Evolutionary conservation across 2,113 vertebrate genomes (phyloP), one percentile per base, ranked within the genome.

Genomic region (Helogale parvula): DNA sequence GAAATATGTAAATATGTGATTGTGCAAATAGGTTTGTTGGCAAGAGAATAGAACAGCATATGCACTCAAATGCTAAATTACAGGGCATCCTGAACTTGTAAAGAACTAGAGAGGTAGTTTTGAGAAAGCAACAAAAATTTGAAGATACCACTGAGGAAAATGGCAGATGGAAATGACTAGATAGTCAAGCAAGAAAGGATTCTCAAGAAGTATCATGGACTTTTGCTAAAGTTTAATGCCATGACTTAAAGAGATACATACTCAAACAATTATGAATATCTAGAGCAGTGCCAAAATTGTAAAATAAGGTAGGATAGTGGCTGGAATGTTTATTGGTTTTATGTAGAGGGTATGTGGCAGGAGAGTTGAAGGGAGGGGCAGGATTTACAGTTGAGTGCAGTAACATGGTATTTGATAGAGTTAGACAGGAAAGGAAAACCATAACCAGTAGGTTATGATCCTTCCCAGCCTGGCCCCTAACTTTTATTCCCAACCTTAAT

Each of bases 341-440:
- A 33, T 50, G 4, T 7, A 29, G 17, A 65, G 11, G 0, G 0
- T 8, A 54, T 66, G 2, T 77, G 14, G 9, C 79, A 79, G 71
- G 60, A 79, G 1, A 65, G 19, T 15, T 82, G 84, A 92, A 19
- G 27, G 11, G 71, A 21, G 4, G 27, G 21, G 13, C 10, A 69
- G 12, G 2, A 12, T 33, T 33, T 52, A 21, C 1, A 66, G 3
- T 4, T 91, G 65, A 71, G 31, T 50, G 11, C 33, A 33, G 45
- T 13, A 19, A 11, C 1, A 0, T 38, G 9, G 12, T 17, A 35
- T 17, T n/a, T 0, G 19, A 8, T 23, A 15, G 33, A 13, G 4
- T 3, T n/a, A 1, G 11, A 21, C 7, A 45, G 13, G 13, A 81
- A 96, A 47, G 33, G 7, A 74, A 72, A 94, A 27, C 29, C 41